Percentiles rank a stretch among this genome's conserved stretches.
Evolutionary conservation across 2,113 vertebrate species (phyloP).

Genomic region (Corythoichthys intestinalis): DNA sequence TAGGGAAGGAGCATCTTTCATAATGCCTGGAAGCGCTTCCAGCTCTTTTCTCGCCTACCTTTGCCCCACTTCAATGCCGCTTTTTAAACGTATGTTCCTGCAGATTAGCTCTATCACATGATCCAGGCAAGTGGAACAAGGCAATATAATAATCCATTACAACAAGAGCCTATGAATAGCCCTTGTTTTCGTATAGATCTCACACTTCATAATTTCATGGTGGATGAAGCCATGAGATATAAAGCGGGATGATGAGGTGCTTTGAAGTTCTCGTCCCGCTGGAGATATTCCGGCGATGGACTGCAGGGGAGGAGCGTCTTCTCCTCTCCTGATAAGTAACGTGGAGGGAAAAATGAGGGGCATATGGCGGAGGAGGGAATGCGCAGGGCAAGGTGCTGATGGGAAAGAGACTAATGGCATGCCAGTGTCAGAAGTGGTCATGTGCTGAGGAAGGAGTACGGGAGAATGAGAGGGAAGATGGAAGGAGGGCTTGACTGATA

Average conservation of each 20-base stretch:
- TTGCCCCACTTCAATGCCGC: slow-evolving; percentile 21
- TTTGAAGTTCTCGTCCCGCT: slow-evolving; percentile 47
- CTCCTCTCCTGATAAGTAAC: slow-evolving; percentile 19
- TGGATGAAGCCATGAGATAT: slow-evolving; percentile 51
- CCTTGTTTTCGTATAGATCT: slow-evolving; percentile 34
- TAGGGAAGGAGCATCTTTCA: slow-evolving; percentile 13
- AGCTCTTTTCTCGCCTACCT: slow-evolving; percentile 26
- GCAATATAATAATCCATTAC: slow-evolving; percentile 39
- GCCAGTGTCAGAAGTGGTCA: slow-evolving; percentile 69
- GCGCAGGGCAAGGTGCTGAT: slow-evolving; percentile 58
- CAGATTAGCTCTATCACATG: slow-evolving; percentile 31
- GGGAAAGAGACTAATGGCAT: slow-evolving; percentile 71
- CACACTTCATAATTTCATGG: slow-evolving; percentile 51
- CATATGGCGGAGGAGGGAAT: slow-evolving; percentile 37
- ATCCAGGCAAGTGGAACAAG: slow-evolving; percentile 28
- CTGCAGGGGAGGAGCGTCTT: slow-evolving; percentile 18
- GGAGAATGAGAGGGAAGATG: slow-evolving; percentile 52
- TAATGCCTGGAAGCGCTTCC: slow-evolving; percentile 32
- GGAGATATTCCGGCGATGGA: slow-evolving; percentile 38
- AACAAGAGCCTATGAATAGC: slow-evolving; percentile 27
- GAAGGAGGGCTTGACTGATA: slow-evolving; percentile 73
- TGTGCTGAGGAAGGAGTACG: slow-evolving; percentile 57
- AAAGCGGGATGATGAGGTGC: slow-evolving; percentile 43
- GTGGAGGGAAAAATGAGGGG: slow-evolving; percentile 29
- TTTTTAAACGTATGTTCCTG: slow-evolving; percentile 29